Conservation (phyloP, 2,888 invertebrate species). For the Drosophila quinaria region DNA sequence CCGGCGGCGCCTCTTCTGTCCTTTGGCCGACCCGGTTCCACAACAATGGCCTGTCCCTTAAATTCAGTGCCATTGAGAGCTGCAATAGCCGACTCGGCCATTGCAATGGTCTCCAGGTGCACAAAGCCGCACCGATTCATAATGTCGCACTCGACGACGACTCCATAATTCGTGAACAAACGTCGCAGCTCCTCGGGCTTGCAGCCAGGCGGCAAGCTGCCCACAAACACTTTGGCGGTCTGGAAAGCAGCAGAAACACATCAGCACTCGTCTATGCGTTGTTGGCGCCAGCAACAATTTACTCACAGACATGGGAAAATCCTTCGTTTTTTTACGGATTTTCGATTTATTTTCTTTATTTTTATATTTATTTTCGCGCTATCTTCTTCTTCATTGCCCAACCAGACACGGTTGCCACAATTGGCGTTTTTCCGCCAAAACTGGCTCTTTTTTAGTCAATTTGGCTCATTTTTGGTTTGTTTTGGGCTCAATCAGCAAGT, state of each 20-base stretch:
- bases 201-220: conserved; percentile 94
- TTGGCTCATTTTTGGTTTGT: too few relatives aligned
- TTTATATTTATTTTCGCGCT: conserved; percentile 35
- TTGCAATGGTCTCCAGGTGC: conserved; percentile 93
- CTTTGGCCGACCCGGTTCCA: conserved; percentile 93
- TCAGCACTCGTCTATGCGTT: background rate
- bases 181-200: conserved; percentile 93
- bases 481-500: too few relatives aligned
- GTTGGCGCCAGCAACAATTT: background rate
- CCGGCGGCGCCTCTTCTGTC: conserved; percentile 87
- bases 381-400: conserved; percentile 26
- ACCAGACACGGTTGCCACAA: conserved; percentile 1
- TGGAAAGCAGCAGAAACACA: conserved; percentile 63
- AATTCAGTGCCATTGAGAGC: conserved; percentile 93
- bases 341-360: conserved; percentile 26
- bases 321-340: conserved; percentile 18
- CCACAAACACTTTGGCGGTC: conserved; percentile 96
- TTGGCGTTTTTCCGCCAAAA: too few relatives aligned
- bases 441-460: too few relatives aligned
- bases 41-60: conserved; percentile 93
- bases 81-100: conserved; percentile 93
- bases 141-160: conserved; percentile 97
- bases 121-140: conserved; percentile 98
- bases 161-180: conserved; percentile 94
- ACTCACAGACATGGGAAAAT: conserved; percentile 54